A percentile compares a stretch with the other conserved stretches of the same genome.
phyloP scores from a whole-genome alignment of 2,888 invertebrate genomes.

The Agrenia bidenticulata region DNA sequence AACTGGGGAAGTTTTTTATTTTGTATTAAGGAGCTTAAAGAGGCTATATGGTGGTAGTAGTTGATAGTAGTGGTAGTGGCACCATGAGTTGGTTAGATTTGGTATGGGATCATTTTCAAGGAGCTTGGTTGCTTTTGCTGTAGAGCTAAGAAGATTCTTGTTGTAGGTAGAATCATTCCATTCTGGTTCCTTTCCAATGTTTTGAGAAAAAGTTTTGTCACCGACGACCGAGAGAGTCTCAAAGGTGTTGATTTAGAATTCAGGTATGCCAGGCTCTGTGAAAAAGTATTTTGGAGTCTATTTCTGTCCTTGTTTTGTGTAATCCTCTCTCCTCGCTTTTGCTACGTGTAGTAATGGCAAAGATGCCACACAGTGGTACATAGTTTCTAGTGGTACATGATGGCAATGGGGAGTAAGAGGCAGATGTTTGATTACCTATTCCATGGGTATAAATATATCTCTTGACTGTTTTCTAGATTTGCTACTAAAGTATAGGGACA shows the following conservation, averaged over 20 bases:
- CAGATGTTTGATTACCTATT: conserved; percentile 15
- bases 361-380: neutral
- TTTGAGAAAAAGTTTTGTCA: conserved; percentile 42
- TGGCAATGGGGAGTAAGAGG: neutral
- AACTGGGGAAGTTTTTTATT: too few relatives aligned
- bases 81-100: too few relatives aligned
- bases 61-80: too few relatives aligned
- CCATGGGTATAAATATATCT: neutral
- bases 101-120: too few relatives aligned
- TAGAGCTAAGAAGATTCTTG: neutral
- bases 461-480: too few relatives aligned
- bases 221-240: conserved; percentile 23
- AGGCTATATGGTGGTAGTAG: too few relatives aligned
- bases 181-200: conserved; percentile 30
- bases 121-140: neutral
- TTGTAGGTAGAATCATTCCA: neutral
- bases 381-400: neutral
- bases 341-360: too few relatives aligned
- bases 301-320: conserved; percentile 39
- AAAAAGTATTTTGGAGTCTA: conserved; percentile 20
- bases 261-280: conserved; percentile 34
- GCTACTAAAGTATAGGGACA: too few relatives aligned
- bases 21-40: too few relatives aligned
- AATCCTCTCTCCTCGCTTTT: conserved; percentile 32
- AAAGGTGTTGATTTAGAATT: conserved; percentile 50